Evolutionary conservation across 2,888 invertebrate species (phyloP), one percentile per base, ranked within the genome.

Genomic region (Prosopocoilus inquinatus): DNA sequence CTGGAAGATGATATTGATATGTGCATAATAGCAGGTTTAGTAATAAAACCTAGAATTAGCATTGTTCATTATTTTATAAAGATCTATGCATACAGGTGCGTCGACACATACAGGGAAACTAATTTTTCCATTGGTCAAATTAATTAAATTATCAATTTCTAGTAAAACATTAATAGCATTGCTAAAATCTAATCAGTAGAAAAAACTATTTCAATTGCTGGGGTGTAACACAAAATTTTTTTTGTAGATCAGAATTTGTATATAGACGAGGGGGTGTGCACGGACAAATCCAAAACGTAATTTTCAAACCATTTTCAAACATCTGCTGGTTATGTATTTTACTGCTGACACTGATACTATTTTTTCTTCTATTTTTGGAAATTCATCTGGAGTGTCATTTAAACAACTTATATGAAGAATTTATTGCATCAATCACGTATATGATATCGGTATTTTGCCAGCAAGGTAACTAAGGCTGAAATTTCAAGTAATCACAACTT

Each of bases 341-440:
- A 41, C 13, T 41, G 20, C 13, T 8, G 36, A 51, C 9, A 34
- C 51, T 20, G 7, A 7, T 28, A 28, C 20, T 28, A 3, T 2
- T 28, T 7, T 28, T 7, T 7, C 7, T 28, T 7, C 7, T 28
- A 5, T 5, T 28, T 28, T 28, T 28, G 20, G 20, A 28, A 28
- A 28, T 28, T 28, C 20, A 28, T 7, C 3, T 28, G 5, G 20
- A 28, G 20, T 28, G 7, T 7, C 20, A 28, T 3, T 28, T 28
- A 4, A 28, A 28, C 5, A 28, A 28, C 7, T 28, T 28, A 28
- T 28, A 5, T 28, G 20, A 28, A 28, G 20, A 28, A 28, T 28
- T 28, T 1, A 28, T 78, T 1, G 60, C 77, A 1, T 79, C 80
- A 9, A 69, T 77, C 2, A 65, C 78, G 43, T 79, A 78, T 56